phyloP scores from a whole-genome alignment of 2,797 vertebrate species.

The Notoglanidium macrostoma region DNA sequence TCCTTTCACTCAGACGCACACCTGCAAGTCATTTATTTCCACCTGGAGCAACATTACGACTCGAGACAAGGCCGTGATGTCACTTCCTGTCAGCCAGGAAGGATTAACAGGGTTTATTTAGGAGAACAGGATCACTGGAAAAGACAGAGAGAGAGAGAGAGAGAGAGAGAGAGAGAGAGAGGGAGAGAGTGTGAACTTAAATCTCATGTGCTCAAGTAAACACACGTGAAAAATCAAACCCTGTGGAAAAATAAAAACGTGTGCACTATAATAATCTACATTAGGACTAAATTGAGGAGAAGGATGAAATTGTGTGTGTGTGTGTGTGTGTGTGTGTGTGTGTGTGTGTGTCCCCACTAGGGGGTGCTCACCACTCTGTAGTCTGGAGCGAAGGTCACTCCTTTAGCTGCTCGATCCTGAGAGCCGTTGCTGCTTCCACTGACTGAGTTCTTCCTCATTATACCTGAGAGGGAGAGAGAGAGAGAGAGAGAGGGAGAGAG shows the following conservation, averaged over 20 bases:
- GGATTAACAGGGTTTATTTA: not conserved
- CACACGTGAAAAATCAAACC: not conserved
- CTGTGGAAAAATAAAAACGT: not conserved
- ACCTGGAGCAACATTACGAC: not conserved
- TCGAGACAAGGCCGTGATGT: not conserved
- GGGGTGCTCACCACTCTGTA: conserved; percentile 77
- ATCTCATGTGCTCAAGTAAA: not conserved
- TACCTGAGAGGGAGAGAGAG: conserved; percentile 72
- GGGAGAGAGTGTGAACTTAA: not conserved
- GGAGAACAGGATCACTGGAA: conserved; percentile 8
- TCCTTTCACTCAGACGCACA: not conserved
- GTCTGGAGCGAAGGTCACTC: conserved; percentile 85
- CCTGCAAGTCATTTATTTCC: not conserved
- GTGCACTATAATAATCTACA: not conserved
- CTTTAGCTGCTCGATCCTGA: conserved; percentile 81
- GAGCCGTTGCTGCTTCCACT: conserved; percentile 86
- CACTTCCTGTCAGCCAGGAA: conserved; percentile 24
- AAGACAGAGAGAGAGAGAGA: not conserved
- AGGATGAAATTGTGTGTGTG: not conserved
- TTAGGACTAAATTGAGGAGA: not conserved
- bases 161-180: conserved; percentile 4
- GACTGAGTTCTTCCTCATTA: conserved; percentile 84
- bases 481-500: not conserved
- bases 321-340: conserved; percentile 12
- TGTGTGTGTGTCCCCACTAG: not conserved